phyloP scores from a whole-genome alignment of 2,113 vertebrate genomes.

The Bambusicola thoracicus region DNA sequence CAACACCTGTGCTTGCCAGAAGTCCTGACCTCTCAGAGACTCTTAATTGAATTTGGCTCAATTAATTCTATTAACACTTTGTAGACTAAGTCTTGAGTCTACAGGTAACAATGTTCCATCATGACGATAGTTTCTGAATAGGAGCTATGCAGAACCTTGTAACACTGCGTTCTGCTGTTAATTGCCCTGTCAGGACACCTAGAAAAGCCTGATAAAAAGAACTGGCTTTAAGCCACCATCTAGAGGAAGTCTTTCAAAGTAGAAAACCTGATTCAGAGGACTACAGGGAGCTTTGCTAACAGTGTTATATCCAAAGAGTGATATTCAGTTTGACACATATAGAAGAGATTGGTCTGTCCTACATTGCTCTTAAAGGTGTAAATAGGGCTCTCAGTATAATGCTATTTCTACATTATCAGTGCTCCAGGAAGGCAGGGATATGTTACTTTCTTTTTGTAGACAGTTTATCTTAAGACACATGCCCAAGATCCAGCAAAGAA shows the following conservation, averaged over 20 bases:
- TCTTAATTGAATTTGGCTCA: neutral
- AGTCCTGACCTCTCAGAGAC: neutral
- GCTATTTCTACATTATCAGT: neutral
- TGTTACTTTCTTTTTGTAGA: neutral
- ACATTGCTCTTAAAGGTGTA: neutral
- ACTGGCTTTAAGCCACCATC: neutral
- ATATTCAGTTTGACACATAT: neutral
- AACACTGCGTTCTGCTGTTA: neutral
- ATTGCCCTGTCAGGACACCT: neutral
- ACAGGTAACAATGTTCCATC: neutral
- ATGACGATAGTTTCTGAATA: neutral
- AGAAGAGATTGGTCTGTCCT: neutral
- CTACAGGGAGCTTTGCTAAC: neutral
- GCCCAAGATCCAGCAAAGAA: neutral
- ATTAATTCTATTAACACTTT: constrained; percentile 22
- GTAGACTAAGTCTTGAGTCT: neutral
- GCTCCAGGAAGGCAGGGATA: neutral
- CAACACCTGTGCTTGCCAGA: neutral
- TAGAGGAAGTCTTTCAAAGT: neutral
- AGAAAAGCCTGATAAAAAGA: neutral
- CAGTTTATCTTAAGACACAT: neutral
- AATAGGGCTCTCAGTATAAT: neutral
- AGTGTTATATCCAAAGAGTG: neutral
- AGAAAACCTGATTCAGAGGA: neutral
- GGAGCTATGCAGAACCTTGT: neutral